A percentile compares a stretch with the other conserved stretches of the same genome.
phyloP scores from a whole-genome alignment of 2,888 invertebrate genomes.

The Adela reaumurella region DNA sequence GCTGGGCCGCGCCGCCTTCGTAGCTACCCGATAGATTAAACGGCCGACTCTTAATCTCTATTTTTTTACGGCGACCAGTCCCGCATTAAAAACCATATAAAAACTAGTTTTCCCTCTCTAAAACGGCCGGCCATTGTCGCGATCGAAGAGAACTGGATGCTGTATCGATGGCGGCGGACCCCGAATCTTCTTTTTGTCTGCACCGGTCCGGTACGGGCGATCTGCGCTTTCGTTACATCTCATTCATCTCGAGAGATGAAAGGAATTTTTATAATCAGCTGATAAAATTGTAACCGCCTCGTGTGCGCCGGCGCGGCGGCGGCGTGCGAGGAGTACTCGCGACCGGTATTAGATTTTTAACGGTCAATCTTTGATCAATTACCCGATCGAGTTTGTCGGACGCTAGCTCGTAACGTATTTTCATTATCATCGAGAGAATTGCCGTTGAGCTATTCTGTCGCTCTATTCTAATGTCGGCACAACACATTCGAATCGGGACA shows the following conservation, averaged over 20 bases:
- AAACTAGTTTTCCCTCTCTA: not conserved
- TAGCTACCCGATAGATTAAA: not conserved
- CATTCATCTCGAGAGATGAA: conserved; percentile 45
- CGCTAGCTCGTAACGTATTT: conserved; percentile 6
- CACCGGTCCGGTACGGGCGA: conserved; percentile 18
- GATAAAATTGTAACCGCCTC: conserved; percentile 19
- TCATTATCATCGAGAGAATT: not conserved
- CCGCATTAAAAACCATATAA: not conserved
- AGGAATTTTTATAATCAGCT: conserved; percentile 40
- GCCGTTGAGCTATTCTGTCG: not conserved
- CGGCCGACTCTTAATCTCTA: not conserved
- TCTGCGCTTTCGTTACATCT: conserved; percentile 18
- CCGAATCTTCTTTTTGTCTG: not conserved
- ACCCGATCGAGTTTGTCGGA: conserved; percentile 27
- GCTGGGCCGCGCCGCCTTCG: not conserved
- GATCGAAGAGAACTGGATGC: conserved; percentile 50
- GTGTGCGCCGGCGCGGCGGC: not conserved
- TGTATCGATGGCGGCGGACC: conserved; percentile 15
- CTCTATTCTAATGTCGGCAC: too few species aligned
- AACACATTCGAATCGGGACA: too few species aligned
- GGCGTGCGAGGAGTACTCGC: not conserved
- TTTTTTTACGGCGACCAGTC: not conserved
- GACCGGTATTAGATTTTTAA: conserved; percentile 18
- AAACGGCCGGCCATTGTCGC: conserved; percentile 28
- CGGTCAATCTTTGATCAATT: conserved; percentile 44